Evolutionary conservation across 1,140 invertebrate genomes (phyloP).

Genomic region (Meloidogyne exigua): DNA sequence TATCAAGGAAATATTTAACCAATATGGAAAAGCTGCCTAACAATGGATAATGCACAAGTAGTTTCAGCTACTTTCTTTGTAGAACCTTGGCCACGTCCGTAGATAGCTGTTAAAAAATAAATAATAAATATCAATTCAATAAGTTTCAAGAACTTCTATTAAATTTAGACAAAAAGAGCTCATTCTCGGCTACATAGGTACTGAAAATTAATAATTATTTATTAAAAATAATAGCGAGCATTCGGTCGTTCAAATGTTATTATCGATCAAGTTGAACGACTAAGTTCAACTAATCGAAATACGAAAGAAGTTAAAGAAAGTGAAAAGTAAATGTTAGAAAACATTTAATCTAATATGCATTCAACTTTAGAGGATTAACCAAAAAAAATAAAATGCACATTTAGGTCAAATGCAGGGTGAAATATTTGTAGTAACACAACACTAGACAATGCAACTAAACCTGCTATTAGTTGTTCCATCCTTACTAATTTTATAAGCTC

Average conservation of each 20-base stretch:
- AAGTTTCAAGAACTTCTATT: constrained; percentile 26
- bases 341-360: constrained; percentile 1
- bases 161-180: constrained; percentile 2
- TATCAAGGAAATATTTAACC: constrained; percentile 63
- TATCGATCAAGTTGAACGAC: background rate
- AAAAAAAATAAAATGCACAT: background rate
- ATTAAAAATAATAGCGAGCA: background rate
- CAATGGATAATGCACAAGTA: constrained; percentile 88
- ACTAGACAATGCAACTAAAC: constrained; percentile 16
- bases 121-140: constrained; percentile 3
- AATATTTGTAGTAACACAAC: background rate
- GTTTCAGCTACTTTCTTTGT: constrained; percentile 95
- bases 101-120: constrained; percentile 66
- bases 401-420: background rate
- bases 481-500: constrained; percentile 14
- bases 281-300: background rate
- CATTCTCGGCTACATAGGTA: constrained; percentile 20
- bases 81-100: constrained; percentile 83
- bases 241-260: too few species aligned
- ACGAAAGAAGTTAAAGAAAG: background rate
- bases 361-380: background rate
- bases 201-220: constrained; percentile 24
- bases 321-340: background rate
- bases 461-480: constrained; percentile 27
- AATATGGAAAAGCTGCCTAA: constrained; percentile 89